A percentile compares a stretch with the other conserved stretches of the same genome.
Evolutionary conservation across 2,113 vertebrate genomes (phyloP).

Genomic region (Pollimyrus isidori): DNA sequence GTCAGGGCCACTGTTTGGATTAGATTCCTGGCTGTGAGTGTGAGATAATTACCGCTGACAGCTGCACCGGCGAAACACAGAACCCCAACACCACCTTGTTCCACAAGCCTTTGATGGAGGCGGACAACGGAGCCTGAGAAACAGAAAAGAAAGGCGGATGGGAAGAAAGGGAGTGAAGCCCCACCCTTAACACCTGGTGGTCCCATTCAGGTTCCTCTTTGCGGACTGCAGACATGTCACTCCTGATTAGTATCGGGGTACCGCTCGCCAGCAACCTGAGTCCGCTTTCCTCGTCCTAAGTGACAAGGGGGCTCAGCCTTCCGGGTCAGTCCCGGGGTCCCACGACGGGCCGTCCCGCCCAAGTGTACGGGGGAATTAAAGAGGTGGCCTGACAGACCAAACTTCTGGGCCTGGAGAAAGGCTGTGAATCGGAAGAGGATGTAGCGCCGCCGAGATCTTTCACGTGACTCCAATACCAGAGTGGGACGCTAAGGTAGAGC

Average conservation of each 20-base stretch:
- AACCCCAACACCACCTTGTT: constrained; percentile 71
- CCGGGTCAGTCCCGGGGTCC: background rate
- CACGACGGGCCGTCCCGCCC: background rate
- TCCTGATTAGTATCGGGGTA: constrained; percentile 59
- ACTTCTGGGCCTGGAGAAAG: background rate
- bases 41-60: constrained; percentile 98
- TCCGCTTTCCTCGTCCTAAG: background rate
- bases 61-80: constrained; percentile 86
- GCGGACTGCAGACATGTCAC: constrained; percentile 66
- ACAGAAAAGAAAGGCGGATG: constrained; percentile 20
- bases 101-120: constrained; percentile 71
- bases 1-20: constrained; percentile 58
- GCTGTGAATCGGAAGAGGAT: background rate
- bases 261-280: background rate
- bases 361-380: background rate
- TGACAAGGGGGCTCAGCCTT: background rate
- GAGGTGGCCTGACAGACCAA: background rate
- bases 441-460: background rate
- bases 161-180: constrained; percentile 41
- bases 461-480: background rate
- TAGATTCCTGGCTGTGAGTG: constrained; percentile 59
- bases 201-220: constrained; percentile 65
- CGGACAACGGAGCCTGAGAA: constrained; percentile 27
- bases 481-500: background rate
- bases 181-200: constrained; percentile 80